Evolutionary conservation across 1,140 invertebrate species (phyloP), one percentile per base, ranked within the genome.

Genomic region (Drosophila punjabiensis): DNA sequence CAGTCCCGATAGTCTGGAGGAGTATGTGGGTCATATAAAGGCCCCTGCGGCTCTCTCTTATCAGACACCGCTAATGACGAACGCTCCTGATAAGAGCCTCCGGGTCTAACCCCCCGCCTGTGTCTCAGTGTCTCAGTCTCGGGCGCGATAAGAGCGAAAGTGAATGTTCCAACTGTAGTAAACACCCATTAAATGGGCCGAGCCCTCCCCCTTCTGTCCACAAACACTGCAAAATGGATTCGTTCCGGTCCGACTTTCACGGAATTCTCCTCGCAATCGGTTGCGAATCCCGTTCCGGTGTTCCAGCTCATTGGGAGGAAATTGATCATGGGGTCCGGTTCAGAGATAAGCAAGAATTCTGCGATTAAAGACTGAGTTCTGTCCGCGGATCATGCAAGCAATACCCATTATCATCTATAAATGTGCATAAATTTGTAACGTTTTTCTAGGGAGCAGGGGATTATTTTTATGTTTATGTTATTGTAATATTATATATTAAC

Each of bases 1-100:
- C 43, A 64, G 39, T 33, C 20, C 20, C 35, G 47, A 59, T 70
- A 32, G 33, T 32, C 13, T 5, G 20, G 48, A 37, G 48, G 20
- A 30, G 56, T 68, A 78, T 78, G 53, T 78, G 76, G 76, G 76
- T 78, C 76, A 79, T 79, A 78, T 18, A 53, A 14, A 58, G 60
- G 20, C 60, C 70, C 39, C 58, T 47, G 33, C 18, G 39, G 9
- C 13, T 24, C 67, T 10, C n/a, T 4, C 47, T 77, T 77, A 76
- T 77, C 75, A 28, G 73, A 66, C 74, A 60, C 14, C 5, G 32
- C 39, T 58, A 76, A 58, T 76, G 60, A 43, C 70, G 32, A 32
- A n/a, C 14, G 37, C 13, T 6, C 24, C 18, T 80, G 81, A 85
- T 85, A 85, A 70, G 50, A 52, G 7, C 20, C 47, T 30, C 5